phyloP scores from a whole-genome alignment of 2,113 vertebrate genomes.

The Aythya baeri region DNA sequence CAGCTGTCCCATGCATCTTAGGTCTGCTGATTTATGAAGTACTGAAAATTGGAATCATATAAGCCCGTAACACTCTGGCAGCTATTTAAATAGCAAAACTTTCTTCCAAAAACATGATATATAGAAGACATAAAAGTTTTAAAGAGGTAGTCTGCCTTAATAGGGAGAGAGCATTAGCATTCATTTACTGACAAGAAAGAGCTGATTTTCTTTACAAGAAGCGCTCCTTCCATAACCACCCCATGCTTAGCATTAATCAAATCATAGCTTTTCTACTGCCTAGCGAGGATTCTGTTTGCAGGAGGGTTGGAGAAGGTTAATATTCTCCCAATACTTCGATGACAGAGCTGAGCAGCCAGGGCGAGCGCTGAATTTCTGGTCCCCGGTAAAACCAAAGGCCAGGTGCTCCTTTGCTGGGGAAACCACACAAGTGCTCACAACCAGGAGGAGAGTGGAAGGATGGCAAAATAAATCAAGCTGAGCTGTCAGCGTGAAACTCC shows the following conservation, averaged over 20 bases:
- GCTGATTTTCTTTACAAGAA: constrained; percentile 60
- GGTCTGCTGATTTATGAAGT: constrained; percentile 74
- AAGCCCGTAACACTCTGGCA: constrained; percentile 68
- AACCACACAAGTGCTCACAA: not conserved
- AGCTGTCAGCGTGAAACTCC: constrained; percentile 1
- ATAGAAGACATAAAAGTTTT: constrained; percentile 68
- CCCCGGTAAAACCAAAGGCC: not conserved
- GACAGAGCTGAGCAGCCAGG: not conserved
- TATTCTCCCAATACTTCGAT: not conserved
- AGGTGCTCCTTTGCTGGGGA: not conserved
- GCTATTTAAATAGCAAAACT: constrained; percentile 75
- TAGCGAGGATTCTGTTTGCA: not conserved
- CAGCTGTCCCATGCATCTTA: constrained; percentile 49
- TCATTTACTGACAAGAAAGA: constrained; percentile 54
- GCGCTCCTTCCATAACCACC: not conserved
- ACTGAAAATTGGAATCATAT: constrained; percentile 67
- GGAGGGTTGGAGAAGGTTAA: constrained; percentile 8
- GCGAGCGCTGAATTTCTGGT: not conserved
- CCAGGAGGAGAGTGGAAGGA: not conserved
- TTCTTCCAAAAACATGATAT: constrained; percentile 71
- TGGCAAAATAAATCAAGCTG: constrained; percentile 26
- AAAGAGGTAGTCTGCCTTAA: constrained; percentile 59
- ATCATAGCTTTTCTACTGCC: not conserved
- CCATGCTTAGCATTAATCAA: not conserved
- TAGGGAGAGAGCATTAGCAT: constrained; percentile 52